Conservation (phyloP, 2,797 vertebrate species). For the Halcyon leucocephala region DNA sequence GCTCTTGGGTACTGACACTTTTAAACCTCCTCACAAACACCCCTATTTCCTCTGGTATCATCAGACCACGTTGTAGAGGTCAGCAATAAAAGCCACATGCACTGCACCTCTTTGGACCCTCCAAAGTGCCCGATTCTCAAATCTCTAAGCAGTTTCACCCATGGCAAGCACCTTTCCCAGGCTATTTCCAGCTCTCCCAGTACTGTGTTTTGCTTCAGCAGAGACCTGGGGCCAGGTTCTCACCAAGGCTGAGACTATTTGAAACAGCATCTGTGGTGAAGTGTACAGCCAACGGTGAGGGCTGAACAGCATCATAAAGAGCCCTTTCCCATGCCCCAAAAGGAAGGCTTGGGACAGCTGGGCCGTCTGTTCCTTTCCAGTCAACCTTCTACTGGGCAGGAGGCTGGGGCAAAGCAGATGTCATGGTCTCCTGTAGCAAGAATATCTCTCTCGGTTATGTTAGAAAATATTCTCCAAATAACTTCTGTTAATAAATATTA, state of each 20-base stretch:
- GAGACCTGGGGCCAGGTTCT: fast-evolving
- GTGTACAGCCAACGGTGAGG: fast-evolving
- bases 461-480: not conserved
- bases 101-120: not conserved
- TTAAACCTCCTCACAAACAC: fast-evolving
- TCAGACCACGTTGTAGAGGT: fast-evolving
- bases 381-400: not conserved
- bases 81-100: not conserved
- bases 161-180: fast-evolving
- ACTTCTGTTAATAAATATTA: not conserved
- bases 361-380: not conserved
- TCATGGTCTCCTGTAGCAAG: not conserved
- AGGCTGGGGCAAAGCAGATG: not conserved
- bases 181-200: not conserved
- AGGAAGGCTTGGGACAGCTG: fast-evolving
- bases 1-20: fast-evolving
- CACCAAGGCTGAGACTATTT: not conserved
- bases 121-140: fast-evolving
- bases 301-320: fast-evolving
- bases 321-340: not conserved
- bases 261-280: fast-evolving
- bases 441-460: not conserved
- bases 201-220: not conserved
- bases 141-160: not conserved
- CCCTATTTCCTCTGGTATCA: fast-evolving